Evolutionary conservation across 1,140 invertebrate species (phyloP), one percentile per base, ranked within the genome.

Genomic region (Drosophila trapezifrons): DNA sequence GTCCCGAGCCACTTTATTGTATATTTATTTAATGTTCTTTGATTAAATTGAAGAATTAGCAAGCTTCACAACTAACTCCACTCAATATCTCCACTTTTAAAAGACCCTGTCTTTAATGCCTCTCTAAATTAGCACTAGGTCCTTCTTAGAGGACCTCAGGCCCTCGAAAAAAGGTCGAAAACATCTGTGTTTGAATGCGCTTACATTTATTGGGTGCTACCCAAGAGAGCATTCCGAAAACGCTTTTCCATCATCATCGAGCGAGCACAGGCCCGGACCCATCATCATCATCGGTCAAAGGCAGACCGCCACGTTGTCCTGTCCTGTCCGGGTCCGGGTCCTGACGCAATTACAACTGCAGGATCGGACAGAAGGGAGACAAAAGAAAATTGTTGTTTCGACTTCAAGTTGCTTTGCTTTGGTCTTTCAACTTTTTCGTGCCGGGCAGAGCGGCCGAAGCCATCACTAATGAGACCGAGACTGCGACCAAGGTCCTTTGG

Each of bases 321-420:
- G 22, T 49, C 9, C 4, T 4, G 15, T 4, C 25, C 7, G 7
- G 29, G 32, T 22, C 32, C 17, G 22, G 22, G 43, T 45, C 43
- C 46, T 38, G 29, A 35, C 15, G 13, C 38, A 42, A 43, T 66
- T 42, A 46, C 32, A n/a, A 20, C 37, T 54, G 32, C 51, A 59
- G 20, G 20, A 76, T 46, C 15, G 38, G 42, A 25, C 25, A 20
- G 1, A 56, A 10, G 20, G 15, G 20, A 60, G n/a, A 55, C 58
- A 56, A 38, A 69, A 62, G 75, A 55, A 78, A 78, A 66, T 72
- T 32, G 67, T 78, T 79, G 55, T 79, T 74, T 78, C 77, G 76
- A 74, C 78, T 73, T 78, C 45, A 43, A 54, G 51, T 54, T 54
- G 49, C 67, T 66, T 56, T 55, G 58, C 49, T 37, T 54, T 54